Percentiles rank a stretch among this genome's conserved stretches.
Evolutionary conservation across 2,113 vertebrate genomes (phyloP).

Genomic region (Grammomys surdaster): DNA sequence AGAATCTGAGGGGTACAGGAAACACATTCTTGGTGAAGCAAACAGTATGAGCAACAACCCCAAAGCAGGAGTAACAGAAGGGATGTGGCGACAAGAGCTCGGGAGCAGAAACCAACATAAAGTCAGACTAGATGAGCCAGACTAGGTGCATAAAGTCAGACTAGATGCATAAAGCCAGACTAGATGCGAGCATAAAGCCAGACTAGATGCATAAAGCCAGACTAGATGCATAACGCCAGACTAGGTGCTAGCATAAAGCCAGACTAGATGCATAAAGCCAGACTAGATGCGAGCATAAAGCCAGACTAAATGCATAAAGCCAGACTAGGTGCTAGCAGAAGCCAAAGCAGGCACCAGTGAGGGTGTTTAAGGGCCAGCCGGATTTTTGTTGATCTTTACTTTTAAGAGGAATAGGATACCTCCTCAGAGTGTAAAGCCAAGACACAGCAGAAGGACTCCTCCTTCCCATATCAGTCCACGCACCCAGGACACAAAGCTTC

Average conservation of each 20-base stretch:
- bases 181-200: too few species aligned
- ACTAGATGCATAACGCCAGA: too few species aligned
- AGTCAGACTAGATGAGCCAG: neutral
- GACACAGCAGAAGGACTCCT: constrained; percentile 45
- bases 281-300: neutral
- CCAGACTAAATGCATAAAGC: neutral
- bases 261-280: neutral
- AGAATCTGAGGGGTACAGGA: neutral
- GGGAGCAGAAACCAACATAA: constrained; percentile 23
- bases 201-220: too few species aligned
- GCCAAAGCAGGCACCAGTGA: neutral
- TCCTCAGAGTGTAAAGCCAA: constrained; percentile 36
- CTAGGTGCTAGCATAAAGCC: too few species aligned
- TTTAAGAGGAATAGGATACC: constrained; percentile 50
- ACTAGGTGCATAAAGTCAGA: too few species aligned
- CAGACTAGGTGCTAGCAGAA: neutral
- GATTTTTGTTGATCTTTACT: constrained; percentile 44
- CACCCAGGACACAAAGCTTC: constrained; percentile 47
- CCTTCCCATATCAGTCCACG: neutral
- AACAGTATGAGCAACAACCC: constrained; percentile 33
- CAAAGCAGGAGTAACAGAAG: constrained; percentile 32
- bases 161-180: too few species aligned
- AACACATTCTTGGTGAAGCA: constrained; percentile 41
- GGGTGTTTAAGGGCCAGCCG: neutral
- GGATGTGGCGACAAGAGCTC: neutral